A percentile compares a stretch with the other conserved stretches of the same genome.
phyloP scores from a whole-genome alignment of 1,140 invertebrate genomes.

The Drosophila navojoa region DNA sequence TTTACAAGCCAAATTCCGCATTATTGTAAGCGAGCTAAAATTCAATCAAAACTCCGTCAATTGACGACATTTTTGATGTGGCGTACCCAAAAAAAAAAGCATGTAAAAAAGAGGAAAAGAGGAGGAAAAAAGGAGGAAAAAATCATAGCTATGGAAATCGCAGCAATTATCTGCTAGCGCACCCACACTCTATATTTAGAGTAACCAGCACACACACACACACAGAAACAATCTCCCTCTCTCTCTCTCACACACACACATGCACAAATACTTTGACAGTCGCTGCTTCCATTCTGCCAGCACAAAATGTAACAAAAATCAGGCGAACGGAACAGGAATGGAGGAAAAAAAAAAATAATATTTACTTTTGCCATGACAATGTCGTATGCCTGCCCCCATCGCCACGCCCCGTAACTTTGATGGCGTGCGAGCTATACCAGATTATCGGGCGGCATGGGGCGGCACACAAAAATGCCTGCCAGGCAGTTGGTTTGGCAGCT shows the following conservation, averaged over 20 bases:
- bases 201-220: constrained; percentile 11
- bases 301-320: constrained; percentile 56
- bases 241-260: background rate
- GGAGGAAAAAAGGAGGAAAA: constrained; percentile 31
- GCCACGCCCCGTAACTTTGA: constrained; percentile 50
- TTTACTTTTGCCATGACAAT: constrained; percentile 81
- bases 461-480: constrained; percentile 15
- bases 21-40: constrained; percentile 67
- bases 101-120: background rate
- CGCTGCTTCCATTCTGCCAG: constrained; percentile 7
- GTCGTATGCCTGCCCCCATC: constrained; percentile 36
- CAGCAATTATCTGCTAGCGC: constrained; percentile 66
- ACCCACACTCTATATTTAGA: constrained; percentile 20
- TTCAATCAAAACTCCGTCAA: constrained; percentile 60
- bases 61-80: constrained; percentile 5
- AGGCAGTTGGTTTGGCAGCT: constrained; percentile 1
- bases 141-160: constrained; percentile 61
- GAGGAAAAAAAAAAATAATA: constrained; percentile 61
- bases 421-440: constrained; percentile 57
- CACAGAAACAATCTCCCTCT: background rate
- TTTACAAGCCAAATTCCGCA: constrained; percentile 44
- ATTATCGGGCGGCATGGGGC: constrained; percentile 35
- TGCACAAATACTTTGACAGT: constrained; percentile 17
- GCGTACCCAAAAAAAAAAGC: constrained; percentile 15
- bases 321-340: constrained; percentile 16